Conservation (phyloP, 2,888 invertebrate species). For the Napeogenes sylphis region DNA sequence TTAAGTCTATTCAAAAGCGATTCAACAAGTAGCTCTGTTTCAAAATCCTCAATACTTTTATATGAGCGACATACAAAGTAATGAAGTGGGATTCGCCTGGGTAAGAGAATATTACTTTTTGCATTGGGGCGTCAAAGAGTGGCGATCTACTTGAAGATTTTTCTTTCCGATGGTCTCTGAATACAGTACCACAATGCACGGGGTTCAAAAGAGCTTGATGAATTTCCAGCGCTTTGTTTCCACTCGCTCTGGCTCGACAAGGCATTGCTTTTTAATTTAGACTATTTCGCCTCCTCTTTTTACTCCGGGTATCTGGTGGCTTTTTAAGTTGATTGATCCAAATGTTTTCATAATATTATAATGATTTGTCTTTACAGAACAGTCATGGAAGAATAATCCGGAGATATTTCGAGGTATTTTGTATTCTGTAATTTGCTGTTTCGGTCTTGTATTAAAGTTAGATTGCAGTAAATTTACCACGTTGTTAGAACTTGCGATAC, state of each 20-base stretch:
- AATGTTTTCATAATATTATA: slow-evolving; percentile 34
- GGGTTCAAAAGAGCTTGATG: slow-evolving; percentile 76
- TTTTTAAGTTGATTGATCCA: slow-evolving; percentile 38
- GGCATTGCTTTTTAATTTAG: slow-evolving; percentile 76
- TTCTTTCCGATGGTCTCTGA: slow-evolving; percentile 68
- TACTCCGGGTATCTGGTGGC: slow-evolving; percentile 57
- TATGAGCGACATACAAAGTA: slow-evolving; percentile 55
- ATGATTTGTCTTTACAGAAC: slow-evolving; percentile 31
- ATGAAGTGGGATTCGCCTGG: slow-evolving; percentile 60
- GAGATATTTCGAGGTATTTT: slow-evolving; percentile 26
- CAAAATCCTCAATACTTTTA: slow-evolving; percentile 57
- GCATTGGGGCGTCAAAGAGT: slow-evolving; percentile 69
- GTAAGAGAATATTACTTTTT: slow-evolving; percentile 61
- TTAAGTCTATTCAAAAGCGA: slow-evolving; percentile 60
- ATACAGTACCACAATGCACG: slow-evolving; percentile 64
- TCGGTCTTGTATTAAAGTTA: slow-evolving; percentile 28
- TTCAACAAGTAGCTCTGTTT: slow-evolving; percentile 65
- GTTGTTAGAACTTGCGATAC: slow-evolving; percentile 23
- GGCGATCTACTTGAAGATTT: slow-evolving; percentile 68
- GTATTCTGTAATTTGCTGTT: slow-evolving; percentile 29
- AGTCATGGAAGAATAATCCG: slow-evolving; percentile 28
- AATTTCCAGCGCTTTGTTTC: slow-evolving; percentile 73
- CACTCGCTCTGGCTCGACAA: slow-evolving; percentile 68
- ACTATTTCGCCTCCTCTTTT: slow-evolving; percentile 67
- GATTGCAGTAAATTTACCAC: slow-evolving; percentile 28